A percentile compares a stretch with the other conserved stretches of the same genome.
Evolutionary conservation across 2,888 invertebrate genomes (phyloP).

Genomic region (Ecliptopera silaceata): DNA sequence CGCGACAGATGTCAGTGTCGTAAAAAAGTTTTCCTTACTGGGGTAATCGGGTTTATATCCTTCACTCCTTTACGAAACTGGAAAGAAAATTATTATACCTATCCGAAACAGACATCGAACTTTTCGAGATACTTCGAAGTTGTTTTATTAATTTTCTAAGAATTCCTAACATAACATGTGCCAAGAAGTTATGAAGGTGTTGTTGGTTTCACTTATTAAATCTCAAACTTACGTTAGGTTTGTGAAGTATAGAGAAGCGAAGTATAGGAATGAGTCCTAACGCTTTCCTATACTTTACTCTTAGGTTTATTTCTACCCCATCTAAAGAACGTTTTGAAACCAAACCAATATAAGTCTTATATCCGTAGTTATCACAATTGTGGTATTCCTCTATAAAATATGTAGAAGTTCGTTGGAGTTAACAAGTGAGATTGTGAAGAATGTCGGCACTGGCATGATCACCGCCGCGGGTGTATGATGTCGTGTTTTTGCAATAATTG

Average conservation of each 20-base stretch:
- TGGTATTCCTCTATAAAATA: constrained; percentile 14
- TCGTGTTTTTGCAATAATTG: constrained; percentile 54
- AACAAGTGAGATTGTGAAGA: constrained; percentile 24
- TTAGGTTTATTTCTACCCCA: too few relatives aligned
- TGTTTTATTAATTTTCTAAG: constrained; percentile 6
- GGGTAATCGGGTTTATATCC: constrained; percentile 41
- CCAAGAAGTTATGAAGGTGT: background rate
- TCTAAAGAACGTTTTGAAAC: too few relatives aligned
- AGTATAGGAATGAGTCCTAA: too few relatives aligned
- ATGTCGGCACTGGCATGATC: constrained; percentile 20
- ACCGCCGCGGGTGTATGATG: constrained; percentile 27
- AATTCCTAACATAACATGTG: background rate
- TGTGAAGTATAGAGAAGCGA: too few relatives aligned
- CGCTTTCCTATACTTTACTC: too few relatives aligned
- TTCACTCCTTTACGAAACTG: constrained; percentile 30
- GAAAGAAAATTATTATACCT: constrained; percentile 30
- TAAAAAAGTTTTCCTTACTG: constrained; percentile 55
- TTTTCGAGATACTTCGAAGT: constrained; percentile 17
- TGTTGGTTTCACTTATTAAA: too few relatives aligned
- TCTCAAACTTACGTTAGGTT: too few relatives aligned
- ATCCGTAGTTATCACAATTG: background rate
- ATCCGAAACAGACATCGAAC: constrained; percentile 28
- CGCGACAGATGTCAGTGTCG: constrained; percentile 57
- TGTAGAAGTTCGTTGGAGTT: constrained; percentile 19
- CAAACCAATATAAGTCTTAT: too few relatives aligned